Conservation (phyloP, 2,888 invertebrate species). For the Lasioglossum zephyrum region DNA sequence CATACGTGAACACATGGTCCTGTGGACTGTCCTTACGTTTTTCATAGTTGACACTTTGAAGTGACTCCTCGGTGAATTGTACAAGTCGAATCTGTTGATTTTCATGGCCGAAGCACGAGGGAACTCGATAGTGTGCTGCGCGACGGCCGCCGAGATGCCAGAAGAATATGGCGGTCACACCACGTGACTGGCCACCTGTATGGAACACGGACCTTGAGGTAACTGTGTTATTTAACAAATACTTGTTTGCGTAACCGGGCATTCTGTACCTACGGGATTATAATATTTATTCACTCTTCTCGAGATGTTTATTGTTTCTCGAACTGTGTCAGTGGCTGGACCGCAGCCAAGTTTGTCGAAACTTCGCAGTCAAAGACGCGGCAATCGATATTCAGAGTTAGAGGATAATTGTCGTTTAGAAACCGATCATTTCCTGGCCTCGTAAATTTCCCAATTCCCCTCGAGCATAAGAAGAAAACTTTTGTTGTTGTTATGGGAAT, state of each 20-base stretch:
- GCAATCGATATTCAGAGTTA: conserved; percentile 29
- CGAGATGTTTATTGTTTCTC: conserved; percentile 30
- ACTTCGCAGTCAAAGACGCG: conserved; percentile 39
- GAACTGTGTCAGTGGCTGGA: conserved; percentile 51
- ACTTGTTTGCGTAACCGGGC: not conserved
- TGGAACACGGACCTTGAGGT: conserved; percentile 28
- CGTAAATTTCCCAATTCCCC: conserved; percentile 25
- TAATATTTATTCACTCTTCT: not conserved
- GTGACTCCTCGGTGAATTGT: not conserved
- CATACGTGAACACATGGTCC: conserved; percentile 14
- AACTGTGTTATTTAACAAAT: not conserved
- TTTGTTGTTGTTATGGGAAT: no score
- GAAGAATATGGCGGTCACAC: conserved; percentile 60
- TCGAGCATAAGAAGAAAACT: not conserved
- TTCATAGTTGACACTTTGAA: not conserved
- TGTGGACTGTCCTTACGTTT: not conserved
- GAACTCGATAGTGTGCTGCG: not conserved
- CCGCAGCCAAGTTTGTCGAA: conserved; percentile 58
- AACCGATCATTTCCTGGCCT: conserved; percentile 59
- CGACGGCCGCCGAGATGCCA: conserved; percentile 11
- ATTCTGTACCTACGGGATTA: no score
- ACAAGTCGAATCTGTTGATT: not conserved
- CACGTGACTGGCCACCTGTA: conserved; percentile 44
- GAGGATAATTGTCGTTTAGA: conserved; percentile 62
- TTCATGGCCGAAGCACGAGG: not conserved